phyloP scores from a whole-genome alignment of 2,113 vertebrate genomes.

The Onychostoma macrolepis region DNA sequence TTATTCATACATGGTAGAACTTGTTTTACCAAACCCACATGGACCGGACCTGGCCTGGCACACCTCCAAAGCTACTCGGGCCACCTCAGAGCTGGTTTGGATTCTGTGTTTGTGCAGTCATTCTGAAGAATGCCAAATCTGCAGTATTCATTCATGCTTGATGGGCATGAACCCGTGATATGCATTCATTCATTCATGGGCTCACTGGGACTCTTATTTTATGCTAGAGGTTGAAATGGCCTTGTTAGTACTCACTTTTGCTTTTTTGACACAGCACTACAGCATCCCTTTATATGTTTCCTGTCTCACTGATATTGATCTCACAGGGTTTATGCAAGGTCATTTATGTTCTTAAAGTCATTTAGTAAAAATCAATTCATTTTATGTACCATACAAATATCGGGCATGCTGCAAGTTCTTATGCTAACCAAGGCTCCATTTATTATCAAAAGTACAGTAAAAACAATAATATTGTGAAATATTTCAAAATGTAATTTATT shows the following conservation, averaged over 20 bases:
- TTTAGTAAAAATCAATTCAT: neutral
- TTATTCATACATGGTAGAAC: conserved; percentile 41
- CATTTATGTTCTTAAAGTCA: neutral
- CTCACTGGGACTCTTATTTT: neutral
- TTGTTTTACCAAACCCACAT: conserved; percentile 22
- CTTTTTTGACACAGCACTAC: neutral
- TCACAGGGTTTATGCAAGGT: neutral
- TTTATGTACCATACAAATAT: neutral
- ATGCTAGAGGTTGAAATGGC: neutral
- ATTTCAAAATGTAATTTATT: neutral
- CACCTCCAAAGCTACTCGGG: neutral
- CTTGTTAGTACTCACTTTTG: neutral
- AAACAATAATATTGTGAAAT: neutral
- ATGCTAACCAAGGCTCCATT: neutral
- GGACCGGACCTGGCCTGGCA: neutral
- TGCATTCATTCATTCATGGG: neutral
- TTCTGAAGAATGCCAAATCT: conserved; percentile 6
- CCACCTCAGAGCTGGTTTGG: conserved; percentile 7
- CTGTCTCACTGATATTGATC: neutral
- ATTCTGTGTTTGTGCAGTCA: neutral
- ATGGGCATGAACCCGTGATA: neutral
- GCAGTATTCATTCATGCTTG: conserved; percentile 1
- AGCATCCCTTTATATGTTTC: neutral
- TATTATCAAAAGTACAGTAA: neutral
- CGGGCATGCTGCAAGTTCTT: neutral